These are phyloP conservation scores for Dipus sagitta DNA, from an alignment of 2,797 vertebrate genomes.

Conservation along the genomic window DNA sequence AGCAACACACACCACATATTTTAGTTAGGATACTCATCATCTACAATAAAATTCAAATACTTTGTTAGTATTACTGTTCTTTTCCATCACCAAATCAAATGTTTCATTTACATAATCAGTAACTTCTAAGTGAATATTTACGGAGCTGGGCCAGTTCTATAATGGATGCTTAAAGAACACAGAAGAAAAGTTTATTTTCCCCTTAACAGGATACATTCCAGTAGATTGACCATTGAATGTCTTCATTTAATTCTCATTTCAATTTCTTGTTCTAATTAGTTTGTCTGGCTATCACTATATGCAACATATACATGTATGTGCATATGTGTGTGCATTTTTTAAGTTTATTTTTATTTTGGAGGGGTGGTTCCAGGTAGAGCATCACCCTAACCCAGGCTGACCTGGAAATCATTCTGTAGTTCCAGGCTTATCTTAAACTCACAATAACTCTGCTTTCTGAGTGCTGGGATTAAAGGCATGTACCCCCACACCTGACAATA, in stretches of 20 bases:
- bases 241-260: slow-evolving; percentile 54
- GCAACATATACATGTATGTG: neutral
- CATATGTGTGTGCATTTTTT: neutral
- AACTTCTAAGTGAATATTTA: slow-evolving; percentile 52
- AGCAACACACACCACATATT: neutral
- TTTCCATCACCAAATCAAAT: slow-evolving; percentile 21
- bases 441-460: too few relatives aligned
- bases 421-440: too few relatives aligned
- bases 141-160: neutral
- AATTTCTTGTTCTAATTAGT: slow-evolving; percentile 31
- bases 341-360: too few relatives aligned
- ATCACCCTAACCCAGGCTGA: too few relatives aligned
- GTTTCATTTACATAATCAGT: slow-evolving; percentile 27
- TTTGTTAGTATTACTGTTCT: slow-evolving; percentile 6
- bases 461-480: too few relatives aligned
- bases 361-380: too few relatives aligned
- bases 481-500: too few relatives aligned
- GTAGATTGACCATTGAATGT: neutral
- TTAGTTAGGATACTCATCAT: neutral
- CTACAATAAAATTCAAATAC: slow-evolving; percentile 9
- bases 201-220: neutral
- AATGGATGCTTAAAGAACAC: neutral
- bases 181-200: neutral
- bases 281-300: neutral
- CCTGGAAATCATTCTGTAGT: too few relatives aligned